Conservation (phyloP, 2,888 invertebrate species). For the Heliothis peltigera region DNA sequence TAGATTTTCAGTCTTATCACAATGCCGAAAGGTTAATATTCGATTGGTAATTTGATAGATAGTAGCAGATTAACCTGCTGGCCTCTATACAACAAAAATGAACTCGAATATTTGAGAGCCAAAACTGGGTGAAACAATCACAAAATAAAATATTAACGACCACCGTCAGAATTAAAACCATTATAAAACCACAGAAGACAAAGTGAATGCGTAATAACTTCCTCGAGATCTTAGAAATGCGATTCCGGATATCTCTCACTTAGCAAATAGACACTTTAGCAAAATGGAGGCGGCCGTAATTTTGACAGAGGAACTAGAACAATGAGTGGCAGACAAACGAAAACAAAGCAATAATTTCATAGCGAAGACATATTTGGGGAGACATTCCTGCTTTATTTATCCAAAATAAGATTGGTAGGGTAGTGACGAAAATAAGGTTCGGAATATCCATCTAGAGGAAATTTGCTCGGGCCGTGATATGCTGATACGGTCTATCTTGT, state of each 20-base stretch:
- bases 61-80: too few relatives aligned
- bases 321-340: conserved; percentile 64
- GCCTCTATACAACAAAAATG: background rate
- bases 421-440: conserved; percentile 62
- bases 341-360: conserved; percentile 80
- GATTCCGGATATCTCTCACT: conserved; percentile 21
- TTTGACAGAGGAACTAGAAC: conserved; percentile 54
- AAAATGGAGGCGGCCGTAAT: conserved; percentile 42
- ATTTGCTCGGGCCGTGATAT: conserved; percentile 56
- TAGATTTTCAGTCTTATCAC: too few relatives aligned
- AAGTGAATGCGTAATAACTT: conserved; percentile 37
- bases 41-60: too few relatives aligned
- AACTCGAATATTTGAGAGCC: background rate
- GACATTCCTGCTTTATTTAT: conserved; percentile 65
- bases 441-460: conserved; percentile 60
- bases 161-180: conserved; percentile 21
- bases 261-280: conserved; percentile 32
- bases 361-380: conserved; percentile 66
- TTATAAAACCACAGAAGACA: conserved; percentile 23
- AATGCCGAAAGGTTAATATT: too few relatives aligned
- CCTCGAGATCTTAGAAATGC: conserved; percentile 18
- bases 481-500: conserved; percentile 50
- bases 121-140: background rate
- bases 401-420: conserved; percentile 60
- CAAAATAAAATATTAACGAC: conserved; percentile 24